These are phyloP conservation scores for Aptenodytes forsteri DNA, from an alignment of 2,113 vertebrate species.

Conservation along the genomic window DNA sequence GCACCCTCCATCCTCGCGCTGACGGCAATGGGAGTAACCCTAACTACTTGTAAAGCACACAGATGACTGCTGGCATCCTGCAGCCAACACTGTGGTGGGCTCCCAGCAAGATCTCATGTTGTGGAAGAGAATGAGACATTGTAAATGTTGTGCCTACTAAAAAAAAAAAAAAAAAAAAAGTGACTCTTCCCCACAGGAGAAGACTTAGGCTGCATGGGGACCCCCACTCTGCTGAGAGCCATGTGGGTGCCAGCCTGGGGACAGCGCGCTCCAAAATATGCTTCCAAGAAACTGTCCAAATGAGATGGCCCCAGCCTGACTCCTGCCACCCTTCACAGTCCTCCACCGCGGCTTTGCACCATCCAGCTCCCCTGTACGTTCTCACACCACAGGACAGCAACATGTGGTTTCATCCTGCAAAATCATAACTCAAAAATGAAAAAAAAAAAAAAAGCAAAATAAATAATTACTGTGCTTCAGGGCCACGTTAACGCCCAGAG, in stretches of 20 bases:
- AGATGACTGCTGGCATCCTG: neutral
- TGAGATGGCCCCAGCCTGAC: neutral
- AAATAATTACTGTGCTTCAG: neutral
- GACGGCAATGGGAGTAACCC: neutral
- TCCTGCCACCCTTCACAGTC: fast-evolving
- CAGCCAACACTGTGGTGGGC: neutral
- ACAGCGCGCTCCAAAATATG: fast-evolving
- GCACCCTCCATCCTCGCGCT: fast-evolving
- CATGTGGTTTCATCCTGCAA: neutral
- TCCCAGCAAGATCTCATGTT: neutral
- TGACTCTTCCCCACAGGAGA: neutral
- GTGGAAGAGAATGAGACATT: neutral
- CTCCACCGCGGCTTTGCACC: neutral
- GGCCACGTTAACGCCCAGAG: neutral
- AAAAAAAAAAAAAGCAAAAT: neutral
- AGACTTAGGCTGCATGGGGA: neutral
- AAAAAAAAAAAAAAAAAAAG: neutral
- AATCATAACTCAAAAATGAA: neutral
- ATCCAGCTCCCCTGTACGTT: fast-evolving
- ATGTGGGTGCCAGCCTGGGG: neutral
- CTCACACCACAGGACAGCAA: neutral
- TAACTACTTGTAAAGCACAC: neutral
- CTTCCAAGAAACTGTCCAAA: neutral
- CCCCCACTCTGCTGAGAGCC: neutral
- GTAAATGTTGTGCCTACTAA: neutral